Evolutionary conservation across 2,797 vertebrate genomes (phyloP).

Genomic region (Oreonectes daqikongensis): DNA sequence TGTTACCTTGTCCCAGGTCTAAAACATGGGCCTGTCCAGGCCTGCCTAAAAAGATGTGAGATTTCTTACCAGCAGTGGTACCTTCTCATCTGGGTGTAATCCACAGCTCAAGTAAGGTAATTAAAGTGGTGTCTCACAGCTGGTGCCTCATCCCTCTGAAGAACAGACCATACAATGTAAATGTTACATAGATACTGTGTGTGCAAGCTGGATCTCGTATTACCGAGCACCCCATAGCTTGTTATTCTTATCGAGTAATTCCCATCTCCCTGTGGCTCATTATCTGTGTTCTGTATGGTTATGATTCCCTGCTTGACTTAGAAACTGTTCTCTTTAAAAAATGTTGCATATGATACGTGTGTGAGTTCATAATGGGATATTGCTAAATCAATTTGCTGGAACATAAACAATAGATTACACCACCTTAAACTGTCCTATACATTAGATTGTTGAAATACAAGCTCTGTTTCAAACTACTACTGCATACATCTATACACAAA

Average conservation of each 20-base stretch:
- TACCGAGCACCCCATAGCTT: conserved; percentile 46
- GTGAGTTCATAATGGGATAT: neutral
- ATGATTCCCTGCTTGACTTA: conserved; percentile 33
- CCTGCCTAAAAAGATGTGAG: conserved; percentile 62
- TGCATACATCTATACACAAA: neutral
- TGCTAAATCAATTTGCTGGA: conserved; percentile 1
- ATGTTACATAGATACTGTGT: conserved; percentile 12
- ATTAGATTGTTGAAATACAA: neutral
- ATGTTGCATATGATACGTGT: conserved; percentile 20
- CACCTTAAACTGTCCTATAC: neutral
- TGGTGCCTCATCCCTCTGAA: conserved; percentile 45
- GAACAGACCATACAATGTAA: conserved; percentile 31
- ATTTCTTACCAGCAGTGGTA: conserved; percentile 51
- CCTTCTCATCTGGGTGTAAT: conserved; percentile 57
- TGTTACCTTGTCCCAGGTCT: conserved; percentile 34
- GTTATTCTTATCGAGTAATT: conserved; percentile 55
- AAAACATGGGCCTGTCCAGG: conserved; percentile 60
- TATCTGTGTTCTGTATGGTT: conserved; percentile 17
- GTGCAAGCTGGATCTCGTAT: conserved; percentile 40
- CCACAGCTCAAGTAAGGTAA: conserved; percentile 56
- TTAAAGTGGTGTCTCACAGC: conserved; percentile 61
- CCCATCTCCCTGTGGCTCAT: conserved; percentile 37
- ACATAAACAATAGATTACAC: neutral
- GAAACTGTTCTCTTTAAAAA: conserved; percentile 22
- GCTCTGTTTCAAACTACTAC: neutral